Conservation (phyloP, 2,888 invertebrate genomes). For the Empis livida region DNA sequence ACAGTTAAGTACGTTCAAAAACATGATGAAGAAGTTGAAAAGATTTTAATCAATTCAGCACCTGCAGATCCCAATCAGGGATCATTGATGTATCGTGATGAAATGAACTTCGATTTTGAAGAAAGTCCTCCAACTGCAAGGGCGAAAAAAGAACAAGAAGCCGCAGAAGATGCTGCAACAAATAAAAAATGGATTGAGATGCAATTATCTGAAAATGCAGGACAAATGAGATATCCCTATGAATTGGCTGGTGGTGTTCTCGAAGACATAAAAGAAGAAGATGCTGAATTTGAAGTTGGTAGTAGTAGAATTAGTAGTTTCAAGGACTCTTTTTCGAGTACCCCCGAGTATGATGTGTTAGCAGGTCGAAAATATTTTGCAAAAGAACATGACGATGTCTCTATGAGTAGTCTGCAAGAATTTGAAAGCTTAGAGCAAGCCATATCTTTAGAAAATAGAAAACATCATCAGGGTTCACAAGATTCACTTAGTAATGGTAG, state of each 20-base stretch:
- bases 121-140: constrained; percentile 44
- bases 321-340: constrained; percentile 80
- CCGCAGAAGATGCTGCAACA: constrained; percentile 56
- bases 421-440: constrained; percentile 85
- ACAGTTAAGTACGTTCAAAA: constrained; percentile 42
- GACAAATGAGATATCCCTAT: constrained; percentile 53
- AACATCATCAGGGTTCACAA: constrained; percentile 63
- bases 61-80: constrained; percentile 49
- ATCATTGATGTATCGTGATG: constrained; percentile 43
- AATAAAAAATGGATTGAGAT: constrained; percentile 83
- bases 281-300: constrained; percentile 78
- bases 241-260: constrained; percentile 72
- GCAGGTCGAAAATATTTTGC: constrained; percentile 73
- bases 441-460: constrained; percentile 64
- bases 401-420: constrained; percentile 85
- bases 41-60: constrained; percentile 54
- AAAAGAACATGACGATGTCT: constrained; percentile 81
- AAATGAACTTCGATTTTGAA: constrained; percentile 56
- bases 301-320: constrained; percentile 58
- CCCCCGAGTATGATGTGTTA: constrained; percentile 81
- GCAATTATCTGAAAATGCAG: constrained; percentile 52
- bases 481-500: constrained; percentile 76
- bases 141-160: constrained; percentile 38
- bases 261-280: constrained; percentile 88
- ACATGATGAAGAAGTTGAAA: constrained; percentile 58